Conservation (phyloP, 1,140 invertebrate species). For the Portunus trituberculatus region DNA sequence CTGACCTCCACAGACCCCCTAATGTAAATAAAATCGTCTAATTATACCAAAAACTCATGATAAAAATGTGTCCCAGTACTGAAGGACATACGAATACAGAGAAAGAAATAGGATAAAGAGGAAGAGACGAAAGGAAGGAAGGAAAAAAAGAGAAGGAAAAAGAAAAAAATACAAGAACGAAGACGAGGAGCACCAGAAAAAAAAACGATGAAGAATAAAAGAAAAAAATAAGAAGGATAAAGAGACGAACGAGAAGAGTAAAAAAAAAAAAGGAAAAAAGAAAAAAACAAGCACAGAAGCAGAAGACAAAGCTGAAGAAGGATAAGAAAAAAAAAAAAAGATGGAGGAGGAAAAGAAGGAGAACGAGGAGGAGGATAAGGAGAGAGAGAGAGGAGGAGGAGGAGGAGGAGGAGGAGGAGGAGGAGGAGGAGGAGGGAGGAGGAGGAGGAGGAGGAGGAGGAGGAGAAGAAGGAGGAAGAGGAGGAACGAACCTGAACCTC, state of each 20-base stretch:
- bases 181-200: neutral
- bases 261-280: neutral
- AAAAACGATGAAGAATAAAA: neutral
- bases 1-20: no score
- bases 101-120: neutral
- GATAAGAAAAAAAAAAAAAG: neutral
- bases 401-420: neutral
- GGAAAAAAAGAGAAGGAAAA: neutral
- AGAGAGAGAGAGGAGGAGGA: neutral
- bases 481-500: neutral
- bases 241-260: neutral
- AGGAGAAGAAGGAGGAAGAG: neutral
- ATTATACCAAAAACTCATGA: no score
- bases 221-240: neutral
- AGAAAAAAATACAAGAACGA: neutral
- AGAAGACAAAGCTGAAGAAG: neutral
- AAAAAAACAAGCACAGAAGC: neutral
- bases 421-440: neutral
- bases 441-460: neutral
- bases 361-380: neutral
- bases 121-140: neutral
- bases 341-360: conserved; percentile 3
- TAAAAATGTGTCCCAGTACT: no score
- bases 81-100: neutral
- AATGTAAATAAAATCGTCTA: no score